Base-by-base conservation (phyloP, 64 coral and sea anemone genomes). In the Stichodactyla mertensii region DNA sequence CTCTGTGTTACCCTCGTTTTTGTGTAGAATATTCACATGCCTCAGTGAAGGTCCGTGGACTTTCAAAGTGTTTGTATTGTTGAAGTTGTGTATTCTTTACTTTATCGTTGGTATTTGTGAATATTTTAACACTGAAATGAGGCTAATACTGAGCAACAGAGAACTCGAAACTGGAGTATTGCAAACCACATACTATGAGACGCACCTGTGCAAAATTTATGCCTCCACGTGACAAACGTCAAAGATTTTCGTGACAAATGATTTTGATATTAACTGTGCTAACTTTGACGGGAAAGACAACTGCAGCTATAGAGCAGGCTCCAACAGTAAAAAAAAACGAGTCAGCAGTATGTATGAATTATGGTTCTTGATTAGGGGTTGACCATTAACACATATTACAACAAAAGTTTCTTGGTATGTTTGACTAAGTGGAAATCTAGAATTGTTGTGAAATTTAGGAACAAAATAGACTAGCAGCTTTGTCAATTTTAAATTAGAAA, bases 201-300 rank as follows among this genome's bases (percentile, higher is more conserved):
- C 56, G 28, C 28, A 58, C 9, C 18, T 22, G n/a, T 22, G 64
- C 64, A 69, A 22, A 11, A 20, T 74, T 74, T 22, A 66, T 6
- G 62, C 62, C 7, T 6, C 20, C 62, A 31, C 55, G 7, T 31
- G 7, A 7, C 7, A 74, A 27, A 36, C 8, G 2, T 9, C 69
- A 28, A 26, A 26, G 23, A 19, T 74, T 74, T 74, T 23, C 69
- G 14, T 45, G 36, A 45, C 36, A 27, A 27, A 23, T 23, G 26
- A 27, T 74, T 74, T 74, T 74, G 62, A 74, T 74, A 31, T 74
- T 74, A 31, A 74, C 0, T 31, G 69, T 74, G 69, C 69, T 27
- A 74, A 74, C 27, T 74, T 74, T 27, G 69, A 23, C 24, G 26
- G 69, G 69, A 74, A 74, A 74, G 69, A 74, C 69, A 74, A 74